Percentiles rank a stretch among this genome's conserved stretches.
Conservation (phyloP, 2,113 vertebrate genomes). For the Lagopus leucura region DNA sequence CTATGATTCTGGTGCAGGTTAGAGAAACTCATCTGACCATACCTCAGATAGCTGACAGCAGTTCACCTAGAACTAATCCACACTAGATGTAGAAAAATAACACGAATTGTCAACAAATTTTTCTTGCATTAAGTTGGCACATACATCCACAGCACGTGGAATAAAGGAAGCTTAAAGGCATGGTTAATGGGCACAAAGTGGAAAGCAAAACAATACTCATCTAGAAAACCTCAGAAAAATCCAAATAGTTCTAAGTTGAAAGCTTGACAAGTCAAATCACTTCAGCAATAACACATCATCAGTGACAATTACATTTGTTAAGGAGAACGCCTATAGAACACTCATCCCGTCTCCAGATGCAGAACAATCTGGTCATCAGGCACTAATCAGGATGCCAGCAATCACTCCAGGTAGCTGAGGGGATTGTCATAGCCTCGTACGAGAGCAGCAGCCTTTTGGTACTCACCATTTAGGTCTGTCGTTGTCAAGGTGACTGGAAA, state of each 20-base stretch:
- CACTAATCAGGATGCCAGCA: constrained; percentile 30
- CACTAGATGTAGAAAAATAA: background rate
- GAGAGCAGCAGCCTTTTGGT: constrained; percentile 4
- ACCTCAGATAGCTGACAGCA: background rate
- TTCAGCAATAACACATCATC: background rate
- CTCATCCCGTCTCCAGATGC: background rate
- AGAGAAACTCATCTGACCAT: accelerated
- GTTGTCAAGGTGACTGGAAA: constrained; percentile 56
- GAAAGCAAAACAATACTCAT: background rate
- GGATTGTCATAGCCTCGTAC: background rate
- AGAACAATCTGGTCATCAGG: constrained; percentile 51
- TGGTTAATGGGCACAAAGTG: accelerated
- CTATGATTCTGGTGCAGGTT: too few species aligned
- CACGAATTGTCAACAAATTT: background rate
- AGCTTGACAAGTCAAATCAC: background rate
- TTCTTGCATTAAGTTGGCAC: background rate
- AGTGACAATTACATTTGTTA: background rate
- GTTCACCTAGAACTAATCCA: background rate
- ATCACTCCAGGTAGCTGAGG: constrained; percentile 7
- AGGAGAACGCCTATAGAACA: background rate
- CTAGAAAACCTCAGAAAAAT: background rate
- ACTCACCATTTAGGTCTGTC: background rate
- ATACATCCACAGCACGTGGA: background rate
- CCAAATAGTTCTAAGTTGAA: background rate
- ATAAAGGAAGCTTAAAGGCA: background rate